phyloP scores from a whole-genome alignment of 2,113 vertebrate genomes.

The Syngnathus typhle region DNA sequence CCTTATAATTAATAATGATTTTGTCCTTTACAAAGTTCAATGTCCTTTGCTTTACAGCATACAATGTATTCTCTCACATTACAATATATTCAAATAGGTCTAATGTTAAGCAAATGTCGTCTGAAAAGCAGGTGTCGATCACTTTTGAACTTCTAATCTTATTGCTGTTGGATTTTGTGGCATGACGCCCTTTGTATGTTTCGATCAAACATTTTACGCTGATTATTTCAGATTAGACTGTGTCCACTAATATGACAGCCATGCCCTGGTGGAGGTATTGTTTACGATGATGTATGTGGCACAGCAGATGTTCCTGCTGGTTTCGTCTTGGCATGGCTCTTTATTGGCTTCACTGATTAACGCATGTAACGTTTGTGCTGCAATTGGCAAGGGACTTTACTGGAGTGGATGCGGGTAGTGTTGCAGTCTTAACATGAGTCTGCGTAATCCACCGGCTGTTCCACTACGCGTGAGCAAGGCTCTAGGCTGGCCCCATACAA shows the following conservation, averaged over 20 bases:
- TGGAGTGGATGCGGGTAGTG: conserved; percentile 36
- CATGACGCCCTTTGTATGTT: conserved; percentile 19
- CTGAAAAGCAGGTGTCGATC: conserved; percentile 24
- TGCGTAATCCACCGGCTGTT: conserved; percentile 61
- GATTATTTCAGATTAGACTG: conserved; percentile 37
- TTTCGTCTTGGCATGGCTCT: conserved; percentile 48
- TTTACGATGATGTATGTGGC: conserved; percentile 33
- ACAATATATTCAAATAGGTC: conserved; percentile 6
- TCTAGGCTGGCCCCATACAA: conserved; percentile 58
- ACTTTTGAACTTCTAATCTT: conserved; percentile 26
- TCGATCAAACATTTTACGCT: conserved; percentile 30
- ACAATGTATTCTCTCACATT: neutral
- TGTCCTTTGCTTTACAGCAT: neutral
- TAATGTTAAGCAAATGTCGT: conserved; percentile 25
- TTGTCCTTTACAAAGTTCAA: neutral
- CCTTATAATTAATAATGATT: neutral
- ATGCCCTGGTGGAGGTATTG: conserved; percentile 42
- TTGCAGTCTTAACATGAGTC: conserved; percentile 37
- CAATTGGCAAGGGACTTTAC: conserved; percentile 41
- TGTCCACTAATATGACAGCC: conserved; percentile 32
- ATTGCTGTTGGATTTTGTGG: conserved; percentile 30
- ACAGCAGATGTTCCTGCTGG: conserved; percentile 52
- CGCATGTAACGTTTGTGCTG: conserved; percentile 49
- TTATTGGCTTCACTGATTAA: conserved; percentile 55
- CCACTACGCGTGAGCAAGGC: conserved; percentile 41